A percentile compares a stretch with the other conserved stretches of the same genome.
These are phyloP conservation scores for Dryadula phaetusa DNA, from an alignment of 2,888 invertebrate genomes.

Conservation along the genomic window DNA sequence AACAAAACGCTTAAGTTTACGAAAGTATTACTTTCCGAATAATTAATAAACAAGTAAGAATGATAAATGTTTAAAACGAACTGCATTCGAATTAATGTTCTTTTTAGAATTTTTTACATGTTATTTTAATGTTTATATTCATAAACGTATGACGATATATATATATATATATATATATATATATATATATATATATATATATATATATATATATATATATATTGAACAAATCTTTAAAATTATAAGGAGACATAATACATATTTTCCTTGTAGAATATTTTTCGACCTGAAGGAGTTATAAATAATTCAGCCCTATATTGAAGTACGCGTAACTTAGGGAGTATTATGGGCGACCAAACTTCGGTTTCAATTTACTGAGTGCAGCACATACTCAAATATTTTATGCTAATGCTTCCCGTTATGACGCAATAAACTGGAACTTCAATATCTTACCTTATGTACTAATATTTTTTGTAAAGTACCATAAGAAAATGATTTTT, in stretches of 20 bases:
- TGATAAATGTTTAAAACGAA: neutral
- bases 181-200: too few species aligned
- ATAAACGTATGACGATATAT: too few species aligned
- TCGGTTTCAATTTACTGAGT: conserved; percentile 51
- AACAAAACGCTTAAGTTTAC: neutral
- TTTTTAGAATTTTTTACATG: too few species aligned
- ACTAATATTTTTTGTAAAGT: conserved; percentile 18
- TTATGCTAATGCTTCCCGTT: conserved; percentile 53
- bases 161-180: too few species aligned
- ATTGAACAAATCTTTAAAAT: neutral
- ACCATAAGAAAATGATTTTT: neutral
- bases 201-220: too few species aligned
- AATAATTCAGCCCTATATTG: conserved; percentile 36
- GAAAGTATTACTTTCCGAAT: conserved; percentile 7
- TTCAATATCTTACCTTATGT: conserved; percentile 47
- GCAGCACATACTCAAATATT: conserved; percentile 47
- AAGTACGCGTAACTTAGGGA: conserved; percentile 25
- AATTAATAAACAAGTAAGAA: neutral
- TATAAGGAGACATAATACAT: neutral
- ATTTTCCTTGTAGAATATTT: neutral
- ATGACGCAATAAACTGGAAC: conserved; percentile 53
- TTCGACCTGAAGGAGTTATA: conserved; percentile 25
- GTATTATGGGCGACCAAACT: conserved; percentile 37
- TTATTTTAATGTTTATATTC: too few species aligned
- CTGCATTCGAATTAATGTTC: too few species aligned